Evolutionary conservation across 2,113 vertebrate genomes (phyloP).

Genomic region (Chinchilla lanigera): DNA sequence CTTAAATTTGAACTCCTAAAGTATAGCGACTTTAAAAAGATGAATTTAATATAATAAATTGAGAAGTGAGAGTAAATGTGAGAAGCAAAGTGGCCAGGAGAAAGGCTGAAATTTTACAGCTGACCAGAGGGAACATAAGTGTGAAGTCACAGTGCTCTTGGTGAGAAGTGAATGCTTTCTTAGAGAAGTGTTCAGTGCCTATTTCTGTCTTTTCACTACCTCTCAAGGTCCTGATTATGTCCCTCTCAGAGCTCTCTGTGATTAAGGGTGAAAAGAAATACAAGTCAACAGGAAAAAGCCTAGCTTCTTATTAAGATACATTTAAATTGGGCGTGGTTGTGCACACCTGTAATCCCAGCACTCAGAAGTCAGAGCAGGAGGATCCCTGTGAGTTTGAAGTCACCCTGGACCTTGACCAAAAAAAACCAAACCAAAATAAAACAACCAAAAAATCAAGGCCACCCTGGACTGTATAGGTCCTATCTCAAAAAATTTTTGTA

Average conservation of each 20-base stretch:
- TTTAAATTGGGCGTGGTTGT: not conserved
- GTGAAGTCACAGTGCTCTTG: slow-evolving; percentile 46
- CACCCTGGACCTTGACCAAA: not conserved
- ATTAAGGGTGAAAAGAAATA: slow-evolving; percentile 52
- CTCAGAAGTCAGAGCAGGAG: not conserved
- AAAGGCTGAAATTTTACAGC: slow-evolving; percentile 35
- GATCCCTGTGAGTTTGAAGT: not conserved
- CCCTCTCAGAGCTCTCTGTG: slow-evolving; percentile 53
- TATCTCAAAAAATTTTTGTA: not conserved
- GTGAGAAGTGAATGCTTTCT: slow-evolving; percentile 65
- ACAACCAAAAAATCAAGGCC: not conserved
- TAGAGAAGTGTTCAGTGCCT: slow-evolving; percentile 69
- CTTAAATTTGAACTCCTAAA: slow-evolving; percentile 65
- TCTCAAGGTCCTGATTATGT: slow-evolving; percentile 56
- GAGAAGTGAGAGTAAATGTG: slow-evolving; percentile 17
- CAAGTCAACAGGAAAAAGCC: slow-evolving; percentile 36
- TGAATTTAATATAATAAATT: slow-evolving; percentile 32
- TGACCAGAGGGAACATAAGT: slow-evolving; percentile 43
- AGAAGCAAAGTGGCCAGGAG: slow-evolving; percentile 18
- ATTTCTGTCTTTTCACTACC: slow-evolving; percentile 67
- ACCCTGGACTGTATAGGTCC: not conserved
- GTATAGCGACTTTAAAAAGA: not conserved
- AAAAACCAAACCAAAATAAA: not conserved
- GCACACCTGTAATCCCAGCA: not conserved
- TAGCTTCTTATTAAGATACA: not conserved